Evolutionary conservation across 2,888 invertebrate genomes (phyloP).

Genomic region (Elgonia sp.): DNA sequence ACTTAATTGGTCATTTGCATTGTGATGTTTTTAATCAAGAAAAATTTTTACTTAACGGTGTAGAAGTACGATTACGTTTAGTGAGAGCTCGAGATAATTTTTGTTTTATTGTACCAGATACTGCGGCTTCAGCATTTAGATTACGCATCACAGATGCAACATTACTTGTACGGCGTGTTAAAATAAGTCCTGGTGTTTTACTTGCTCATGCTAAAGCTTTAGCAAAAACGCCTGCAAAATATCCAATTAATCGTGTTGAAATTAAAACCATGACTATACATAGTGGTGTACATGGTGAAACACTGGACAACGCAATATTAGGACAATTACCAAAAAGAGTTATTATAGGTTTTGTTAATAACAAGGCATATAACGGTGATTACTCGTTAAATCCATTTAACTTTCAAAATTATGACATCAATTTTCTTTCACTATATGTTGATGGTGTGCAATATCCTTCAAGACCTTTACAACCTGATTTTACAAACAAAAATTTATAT

Average conservation of each 20-base stretch:
- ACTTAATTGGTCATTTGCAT: conserved; percentile 73
- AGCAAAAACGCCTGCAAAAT: conserved; percentile 68
- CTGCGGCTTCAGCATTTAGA: conserved; percentile 23
- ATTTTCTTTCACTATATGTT: conserved; percentile 15
- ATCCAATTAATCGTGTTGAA: conserved; percentile 63
- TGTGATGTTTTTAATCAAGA: conserved; percentile 78
- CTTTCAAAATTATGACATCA: conserved; percentile 68
- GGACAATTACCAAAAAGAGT: conserved; percentile 82
- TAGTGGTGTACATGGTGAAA: conserved; percentile 76
- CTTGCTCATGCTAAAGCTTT: conserved; percentile 78
- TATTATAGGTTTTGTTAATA: conserved; percentile 80
- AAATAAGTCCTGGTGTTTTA: conserved; percentile 77
- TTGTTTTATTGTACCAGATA: conserved; percentile 55
- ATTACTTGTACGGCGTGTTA: conserved; percentile 76
- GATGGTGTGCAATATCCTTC: conserved; percentile 62
- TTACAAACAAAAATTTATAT: conserved; percentile 56
- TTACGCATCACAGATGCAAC: conserved; percentile 58
- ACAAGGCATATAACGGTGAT: conserved; percentile 76
- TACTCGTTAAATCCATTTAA: conserved; percentile 68
- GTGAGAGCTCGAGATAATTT: conserved; percentile 66
- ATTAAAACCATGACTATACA: conserved; percentile 78
- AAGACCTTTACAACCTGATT: conserved; percentile 76
- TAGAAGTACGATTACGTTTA: conserved; percentile 72
- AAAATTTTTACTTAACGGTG: conserved; percentile 76
- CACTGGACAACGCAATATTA: conserved; percentile 81